Base-by-base conservation (phyloP, 2,888 invertebrate genomes). In the Epirrhoe tristata region DNA sequence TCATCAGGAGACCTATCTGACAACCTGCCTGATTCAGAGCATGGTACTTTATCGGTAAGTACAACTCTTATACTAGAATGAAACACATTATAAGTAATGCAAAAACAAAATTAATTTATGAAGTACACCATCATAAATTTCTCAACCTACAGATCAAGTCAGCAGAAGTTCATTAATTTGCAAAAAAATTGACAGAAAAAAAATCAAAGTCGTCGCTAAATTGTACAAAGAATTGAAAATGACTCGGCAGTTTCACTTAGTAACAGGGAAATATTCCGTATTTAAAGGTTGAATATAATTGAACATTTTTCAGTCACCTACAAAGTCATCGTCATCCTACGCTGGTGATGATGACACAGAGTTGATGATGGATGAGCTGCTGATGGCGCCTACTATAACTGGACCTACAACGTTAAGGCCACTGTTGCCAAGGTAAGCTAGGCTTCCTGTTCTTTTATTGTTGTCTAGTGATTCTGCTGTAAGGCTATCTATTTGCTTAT, bases 1-100 rank as follows among this genome's bases (percentile, higher is more conserved):
- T 97, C 97, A 0, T 97, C 97, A 74, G 97, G 97, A 4, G 97
- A 97, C 24, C 95, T 97, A 48, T 95, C 97, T 73, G 97, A 97
- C 76, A 97, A 97, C 72, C 93, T 96, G 8, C 95, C 94, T 3
- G 94, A 95, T 81, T 96, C 95, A 39, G 96, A 96, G 70, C 95
- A 94, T 80, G 95, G 96, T 71, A 95, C 95, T 0, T 88, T 95
- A 74, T 95, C 95, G 88, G 95, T 95, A 88, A 93, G 93, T 79
- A 34, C 16, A 5, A 43, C 51, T 39, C 14, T 10, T 1, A 43
- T 12, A 43, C 39, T 10, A 43, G 12, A 3, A 12, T 7, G 5
- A 5, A 7, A 5, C 34, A 0, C 5, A 2, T 24, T 24, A n/a
- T n/a, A n/a, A n/a, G 24, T 3, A 24, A 1, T 3, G 24, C 3